phyloP scores from a whole-genome alignment of 2,797 vertebrate species.

The Leptatherina wallacei region DNA sequence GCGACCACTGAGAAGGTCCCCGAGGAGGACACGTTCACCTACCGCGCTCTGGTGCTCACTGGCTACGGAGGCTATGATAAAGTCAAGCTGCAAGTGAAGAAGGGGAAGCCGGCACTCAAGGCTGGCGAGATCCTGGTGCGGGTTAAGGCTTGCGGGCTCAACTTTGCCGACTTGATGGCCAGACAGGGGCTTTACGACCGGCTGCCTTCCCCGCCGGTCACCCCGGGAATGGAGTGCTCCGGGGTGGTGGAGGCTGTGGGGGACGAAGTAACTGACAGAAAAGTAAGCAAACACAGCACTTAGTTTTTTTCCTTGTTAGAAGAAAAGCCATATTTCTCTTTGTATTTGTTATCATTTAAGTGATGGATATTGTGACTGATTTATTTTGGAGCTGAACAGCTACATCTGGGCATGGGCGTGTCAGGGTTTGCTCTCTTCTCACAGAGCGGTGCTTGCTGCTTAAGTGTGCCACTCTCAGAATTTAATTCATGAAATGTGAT shows the following conservation, averaged over 20 bases:
- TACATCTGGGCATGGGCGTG: conserved; percentile 76
- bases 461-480: background rate
- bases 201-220: conserved; percentile 88
- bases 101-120: conserved; percentile 84
- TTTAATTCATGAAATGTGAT: background rate
- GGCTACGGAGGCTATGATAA: conserved; percentile 92
- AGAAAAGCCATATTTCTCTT: background rate
- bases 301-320: background rate
- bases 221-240: conserved; percentile 92
- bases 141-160: conserved; percentile 92
- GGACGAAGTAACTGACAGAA: conserved; percentile 90
- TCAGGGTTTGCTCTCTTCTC: conserved; percentile 53
- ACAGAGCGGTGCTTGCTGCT: conserved; percentile 2
- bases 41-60: conserved; percentile 85
- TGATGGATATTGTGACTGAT: conserved; percentile 8
- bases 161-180: conserved; percentile 93
- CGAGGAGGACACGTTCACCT: conserved; percentile 84
- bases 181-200: conserved; percentile 93
- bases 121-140: conserved; percentile 88
- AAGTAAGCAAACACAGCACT: conserved; percentile 83
- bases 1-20: conserved; percentile 75
- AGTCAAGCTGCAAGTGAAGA: conserved; percentile 91
- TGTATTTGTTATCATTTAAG: conserved; percentile 6
- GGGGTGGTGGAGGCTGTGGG: conserved; percentile 90
- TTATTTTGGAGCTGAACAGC: conserved; percentile 19